A percentile compares a stretch with the other conserved stretches of the same genome.
Evolutionary conservation across 2,888 invertebrate genomes (phyloP).

Genomic region (Camptogramma bilineatum): DNA sequence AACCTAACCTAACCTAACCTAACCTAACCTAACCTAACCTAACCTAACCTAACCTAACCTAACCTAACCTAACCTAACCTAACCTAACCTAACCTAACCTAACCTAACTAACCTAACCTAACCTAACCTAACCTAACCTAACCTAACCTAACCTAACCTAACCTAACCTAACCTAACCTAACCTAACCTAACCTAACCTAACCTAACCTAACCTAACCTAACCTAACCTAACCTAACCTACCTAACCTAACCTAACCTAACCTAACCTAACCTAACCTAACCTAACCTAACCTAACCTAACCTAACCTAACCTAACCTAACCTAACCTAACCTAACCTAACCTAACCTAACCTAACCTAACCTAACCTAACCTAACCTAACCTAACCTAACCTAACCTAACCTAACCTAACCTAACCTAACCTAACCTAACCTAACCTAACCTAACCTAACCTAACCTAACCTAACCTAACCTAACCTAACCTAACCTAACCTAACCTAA

Average conservation of each 20-base stretch:
- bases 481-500: too few species aligned
- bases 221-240: constrained; percentile 40
- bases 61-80: constrained; percentile 44
- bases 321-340: constrained; percentile 47
- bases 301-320: constrained; percentile 30
- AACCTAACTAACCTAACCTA: constrained; percentile 46
- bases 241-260: constrained; percentile 29
- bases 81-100: constrained; percentile 45
- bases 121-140: constrained; percentile 42
- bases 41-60: constrained; percentile 43
- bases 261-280: background rate
- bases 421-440: too few species aligned
- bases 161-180: too few species aligned
- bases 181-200: constrained; percentile 43
- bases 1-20: constrained; percentile 42
- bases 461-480: too few species aligned
- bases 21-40: constrained; percentile 44
- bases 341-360: constrained; percentile 36
- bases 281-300: too few species aligned
- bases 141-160: too few species aligned
- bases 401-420: too few species aligned
- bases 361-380: constrained; percentile 39
- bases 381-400: constrained; percentile 26
- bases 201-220: constrained; percentile 39
- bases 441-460: too few species aligned